Conservation (phyloP, 2,888 invertebrate genomes). For the Platynereis dumerilii region DNA sequence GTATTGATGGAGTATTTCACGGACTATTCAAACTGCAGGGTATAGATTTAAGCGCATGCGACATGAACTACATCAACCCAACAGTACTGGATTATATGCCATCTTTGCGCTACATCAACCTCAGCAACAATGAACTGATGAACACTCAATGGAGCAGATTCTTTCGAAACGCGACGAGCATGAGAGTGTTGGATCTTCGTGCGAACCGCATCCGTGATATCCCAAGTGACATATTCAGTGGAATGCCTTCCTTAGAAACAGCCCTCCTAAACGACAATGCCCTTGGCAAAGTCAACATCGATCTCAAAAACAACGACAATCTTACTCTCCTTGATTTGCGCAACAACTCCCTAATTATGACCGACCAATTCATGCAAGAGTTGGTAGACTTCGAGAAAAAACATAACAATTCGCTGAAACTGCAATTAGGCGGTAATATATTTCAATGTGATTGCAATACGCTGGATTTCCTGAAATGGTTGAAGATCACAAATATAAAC, state of each 20-base stretch:
- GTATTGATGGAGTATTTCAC: too few relatives aligned
- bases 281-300: neutral
- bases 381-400: neutral
- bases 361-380: neutral
- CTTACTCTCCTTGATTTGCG: neutral
- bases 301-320: neutral
- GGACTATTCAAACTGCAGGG: too few relatives aligned
- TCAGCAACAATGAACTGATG: neutral
- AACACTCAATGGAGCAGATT: too few relatives aligned
- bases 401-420: neutral
- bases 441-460: constrained; percentile 1
- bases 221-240: neutral
- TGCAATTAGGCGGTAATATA: neutral
- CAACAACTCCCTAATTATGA: neutral
- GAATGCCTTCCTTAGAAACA: neutral
- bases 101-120: neutral
- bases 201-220: neutral
- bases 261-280: neutral
- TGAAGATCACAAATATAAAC: neutral
- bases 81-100: too few relatives aligned
- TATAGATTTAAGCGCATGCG: too few relatives aligned
- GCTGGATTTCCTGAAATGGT: neutral
- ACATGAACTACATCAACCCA: too few relatives aligned
- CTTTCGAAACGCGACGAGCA: neutral
- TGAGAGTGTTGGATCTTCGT: neutral